Evolutionary conservation across 2,797 vertebrate species (phyloP).

Genomic region (Rhabdophis nuchalis): DNA sequence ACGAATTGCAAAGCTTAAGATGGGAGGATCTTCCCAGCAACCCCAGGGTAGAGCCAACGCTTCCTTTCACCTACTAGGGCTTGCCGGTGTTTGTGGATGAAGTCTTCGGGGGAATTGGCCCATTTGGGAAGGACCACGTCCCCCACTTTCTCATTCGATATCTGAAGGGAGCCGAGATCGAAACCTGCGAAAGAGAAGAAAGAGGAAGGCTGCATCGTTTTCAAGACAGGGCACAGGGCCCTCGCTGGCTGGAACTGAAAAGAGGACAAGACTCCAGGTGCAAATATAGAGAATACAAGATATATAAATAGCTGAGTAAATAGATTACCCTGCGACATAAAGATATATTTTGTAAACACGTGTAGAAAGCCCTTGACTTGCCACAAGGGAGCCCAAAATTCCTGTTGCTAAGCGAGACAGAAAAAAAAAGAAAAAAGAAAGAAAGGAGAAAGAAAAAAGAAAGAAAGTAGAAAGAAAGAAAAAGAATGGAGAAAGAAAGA

Average conservation of each 20-base stretch:
- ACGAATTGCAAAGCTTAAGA: neutral
- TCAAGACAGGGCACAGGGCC: neutral
- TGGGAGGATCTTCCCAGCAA: no score
- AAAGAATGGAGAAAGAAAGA: no score
- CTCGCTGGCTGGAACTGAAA: neutral
- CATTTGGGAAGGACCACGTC: conserved; percentile 87
- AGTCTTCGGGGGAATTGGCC: conserved; percentile 89
- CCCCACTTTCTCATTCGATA: conserved; percentile 84
- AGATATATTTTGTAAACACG: neutral
- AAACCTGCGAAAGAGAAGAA: conserved; percentile 71
- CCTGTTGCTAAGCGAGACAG: neutral
- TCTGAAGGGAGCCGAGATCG: conserved; percentile 88
- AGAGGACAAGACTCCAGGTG: neutral
- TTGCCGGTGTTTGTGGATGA: conserved; percentile 87
- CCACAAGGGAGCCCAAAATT: neutral
- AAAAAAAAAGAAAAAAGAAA: no score
- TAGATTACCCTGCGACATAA: neutral
- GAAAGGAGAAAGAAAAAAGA: no score
- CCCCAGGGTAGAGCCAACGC: fast-evolving
- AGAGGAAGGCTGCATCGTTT: neutral
- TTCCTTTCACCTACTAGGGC: conserved; percentile 79
- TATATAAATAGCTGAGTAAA: neutral
- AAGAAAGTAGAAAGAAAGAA: no score
- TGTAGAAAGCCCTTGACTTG: neutral
- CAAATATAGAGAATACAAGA: neutral